These are phyloP conservation scores for Patella depressa DNA, from an alignment of 2,888 invertebrate genomes.

Conservation along the genomic window DNA sequence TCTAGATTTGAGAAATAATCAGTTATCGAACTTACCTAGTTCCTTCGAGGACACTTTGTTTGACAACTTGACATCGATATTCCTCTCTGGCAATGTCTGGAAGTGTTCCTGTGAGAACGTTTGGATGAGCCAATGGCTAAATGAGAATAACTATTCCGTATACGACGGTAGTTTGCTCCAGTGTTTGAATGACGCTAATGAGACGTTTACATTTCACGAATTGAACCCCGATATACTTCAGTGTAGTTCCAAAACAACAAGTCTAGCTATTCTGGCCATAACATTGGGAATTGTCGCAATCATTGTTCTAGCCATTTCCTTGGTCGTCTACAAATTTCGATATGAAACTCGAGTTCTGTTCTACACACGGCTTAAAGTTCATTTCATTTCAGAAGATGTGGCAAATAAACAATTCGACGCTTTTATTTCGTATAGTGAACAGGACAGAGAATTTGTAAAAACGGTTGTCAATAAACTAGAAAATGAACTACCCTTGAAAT, in stretches of 20 bases:
- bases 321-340: neutral
- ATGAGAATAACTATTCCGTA: neutral
- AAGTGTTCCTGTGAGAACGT: conserved; percentile 8
- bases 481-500: neutral
- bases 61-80: neutral
- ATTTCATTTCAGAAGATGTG: neutral
- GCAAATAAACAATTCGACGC: neutral
- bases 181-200: neutral
- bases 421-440: neutral
- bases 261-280: neutral
- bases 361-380: neutral
- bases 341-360: neutral
- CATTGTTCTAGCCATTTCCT: neutral
- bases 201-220: neutral
- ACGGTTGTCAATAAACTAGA: neutral
- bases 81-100: neutral
- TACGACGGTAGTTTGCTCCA: neutral
- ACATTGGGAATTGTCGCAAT: neutral
- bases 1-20: conserved; percentile 3
- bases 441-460: neutral
- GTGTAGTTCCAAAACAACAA: neutral
- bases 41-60: conserved; percentile 8
- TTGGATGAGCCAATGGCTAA: neutral
- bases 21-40: neutral
- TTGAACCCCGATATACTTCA: neutral